Evolutionary conservation across 2,888 invertebrate genomes (phyloP).

Genomic region (Agrilus mali): DNA sequence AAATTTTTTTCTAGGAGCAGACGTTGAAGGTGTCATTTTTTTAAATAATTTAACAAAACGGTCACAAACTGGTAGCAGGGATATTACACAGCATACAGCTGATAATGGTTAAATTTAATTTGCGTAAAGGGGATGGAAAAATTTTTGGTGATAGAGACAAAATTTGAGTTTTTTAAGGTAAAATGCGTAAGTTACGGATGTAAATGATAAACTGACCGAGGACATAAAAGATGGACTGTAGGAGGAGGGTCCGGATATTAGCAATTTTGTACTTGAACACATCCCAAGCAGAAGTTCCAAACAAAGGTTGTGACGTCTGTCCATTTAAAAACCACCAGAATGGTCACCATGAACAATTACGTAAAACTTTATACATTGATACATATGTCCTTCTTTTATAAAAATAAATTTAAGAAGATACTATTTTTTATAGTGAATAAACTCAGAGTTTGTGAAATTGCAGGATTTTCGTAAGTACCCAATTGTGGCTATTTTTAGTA

Average conservation of each 20-base stretch:
- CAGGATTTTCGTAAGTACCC: no score
- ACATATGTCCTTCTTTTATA: no score
- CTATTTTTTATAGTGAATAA: no score
- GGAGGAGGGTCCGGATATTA: conserved; percentile 37
- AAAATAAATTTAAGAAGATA: no score
- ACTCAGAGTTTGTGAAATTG: no score
- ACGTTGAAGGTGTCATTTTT: conserved; percentile 16
- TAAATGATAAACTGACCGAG: conserved; percentile 12
- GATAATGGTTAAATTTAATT: not conserved
- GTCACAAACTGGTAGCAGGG: not conserved
- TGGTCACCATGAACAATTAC: no score
- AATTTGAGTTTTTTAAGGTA: not conserved
- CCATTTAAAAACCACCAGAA: no score
- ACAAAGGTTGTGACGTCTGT: conserved; percentile 7
- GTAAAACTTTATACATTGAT: no score
- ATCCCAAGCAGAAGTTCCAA: conserved; percentile 32
- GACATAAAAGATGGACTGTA: conserved; percentile 21
- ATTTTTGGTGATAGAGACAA: no score
- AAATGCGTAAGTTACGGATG: conserved; percentile 5
- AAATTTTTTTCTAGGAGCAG: conserved; percentile 14
- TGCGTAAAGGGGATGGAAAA: not conserved
- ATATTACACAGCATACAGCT: conserved; percentile 4
- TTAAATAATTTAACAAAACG: not conserved
- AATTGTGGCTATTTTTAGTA: no score
- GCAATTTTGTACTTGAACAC: conserved; percentile 39